Base-by-base conservation (phyloP, 2,113 vertebrate genomes). In the Mystacornis crossleyi region DNA sequence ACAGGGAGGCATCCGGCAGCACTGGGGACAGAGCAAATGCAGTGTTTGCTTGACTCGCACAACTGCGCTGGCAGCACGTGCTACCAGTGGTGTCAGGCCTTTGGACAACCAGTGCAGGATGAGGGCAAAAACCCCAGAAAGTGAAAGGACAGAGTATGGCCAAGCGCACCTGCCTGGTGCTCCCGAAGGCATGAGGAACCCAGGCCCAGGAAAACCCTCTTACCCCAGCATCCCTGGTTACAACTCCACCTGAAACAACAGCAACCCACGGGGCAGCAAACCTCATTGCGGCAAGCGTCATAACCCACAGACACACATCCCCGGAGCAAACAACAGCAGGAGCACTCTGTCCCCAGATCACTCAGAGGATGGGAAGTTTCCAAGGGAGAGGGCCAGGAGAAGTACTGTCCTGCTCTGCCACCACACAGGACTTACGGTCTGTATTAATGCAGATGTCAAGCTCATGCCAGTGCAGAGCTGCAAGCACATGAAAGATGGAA, bases 1-100 rank as follows among this genome's bases (percentile, higher is more conserved):
- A 77, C 3, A 0, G 33, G 34, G 1, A 1, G 36, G 36, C 54
- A 9, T 9, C 65, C 13, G 18, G 71, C 25, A 82, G 43, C 2
- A 4, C 79, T 34, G 45, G 42, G 38, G 40, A 86, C 66, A 65
- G n/a, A 75, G 81, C 61, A 61, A 82, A 91, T 0, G 3, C 73
- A 74, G 61, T 0, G 8, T n/a, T 8, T 31, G 61, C 45, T 33
- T 51, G 54, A 48, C n/a, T 28, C 3, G 0, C 2, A 3, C 26
- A 0, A 0, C 66, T 57, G 40, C 0, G 0, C 67, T 40, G 75
- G 54, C 75, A 45, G 62, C 40, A 62, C 0, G 0, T 36, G 55
- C 48, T 74, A 29, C 14, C 4, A 1, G 29, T 17, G 70, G 24
- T 1, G 0, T 18, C 53, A 19, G 28, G 23, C 61, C 66, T 57